Evolutionary conservation across 1,140 invertebrate species (phyloP).

Genomic region (Drosophila trapezifrons): DNA sequence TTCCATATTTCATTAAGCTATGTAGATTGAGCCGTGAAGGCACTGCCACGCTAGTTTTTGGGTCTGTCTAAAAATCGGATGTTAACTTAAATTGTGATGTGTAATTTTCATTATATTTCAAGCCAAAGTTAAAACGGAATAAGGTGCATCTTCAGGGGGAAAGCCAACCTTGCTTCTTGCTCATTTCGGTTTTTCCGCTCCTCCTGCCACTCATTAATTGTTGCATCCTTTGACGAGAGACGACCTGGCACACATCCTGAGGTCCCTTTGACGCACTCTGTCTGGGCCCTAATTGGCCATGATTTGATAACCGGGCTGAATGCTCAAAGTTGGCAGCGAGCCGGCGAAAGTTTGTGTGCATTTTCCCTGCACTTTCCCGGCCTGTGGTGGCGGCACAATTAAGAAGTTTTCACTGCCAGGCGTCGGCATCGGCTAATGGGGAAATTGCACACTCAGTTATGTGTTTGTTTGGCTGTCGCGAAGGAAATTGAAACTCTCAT

Average conservation of each 20-base stretch:
- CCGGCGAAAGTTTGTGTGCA: no score
- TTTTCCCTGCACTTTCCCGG: conserved; percentile 14
- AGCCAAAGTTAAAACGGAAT: neutral
- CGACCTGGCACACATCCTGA: neutral
- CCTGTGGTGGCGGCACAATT: conserved; percentile 28
- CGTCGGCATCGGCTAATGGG: conserved; percentile 25
- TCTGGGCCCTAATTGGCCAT: conserved; percentile 43
- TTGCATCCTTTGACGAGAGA: neutral
- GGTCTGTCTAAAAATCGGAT: neutral
- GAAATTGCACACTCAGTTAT: conserved; percentile 26
- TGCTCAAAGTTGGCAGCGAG: neutral
- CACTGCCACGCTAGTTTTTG: no score
- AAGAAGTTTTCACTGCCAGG: conserved; percentile 30
- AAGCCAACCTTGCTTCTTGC: no score
- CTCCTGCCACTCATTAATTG: neutral
- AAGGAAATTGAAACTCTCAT: conserved; percentile 48
- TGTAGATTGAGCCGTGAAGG: conserved; percentile 11
- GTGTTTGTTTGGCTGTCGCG: conserved; percentile 12
- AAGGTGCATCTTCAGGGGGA: no score
- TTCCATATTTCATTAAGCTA: conserved; percentile 25
- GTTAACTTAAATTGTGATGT: conserved; percentile 1
- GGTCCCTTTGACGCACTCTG: conserved; percentile 14
- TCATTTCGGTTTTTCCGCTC: neutral
- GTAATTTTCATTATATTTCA: neutral
- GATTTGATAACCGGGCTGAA: conserved; percentile 24